These are phyloP conservation scores for Acanthurus tractus DNA, from an alignment of 2,797 vertebrate species.

Conservation along the genomic window DNA sequence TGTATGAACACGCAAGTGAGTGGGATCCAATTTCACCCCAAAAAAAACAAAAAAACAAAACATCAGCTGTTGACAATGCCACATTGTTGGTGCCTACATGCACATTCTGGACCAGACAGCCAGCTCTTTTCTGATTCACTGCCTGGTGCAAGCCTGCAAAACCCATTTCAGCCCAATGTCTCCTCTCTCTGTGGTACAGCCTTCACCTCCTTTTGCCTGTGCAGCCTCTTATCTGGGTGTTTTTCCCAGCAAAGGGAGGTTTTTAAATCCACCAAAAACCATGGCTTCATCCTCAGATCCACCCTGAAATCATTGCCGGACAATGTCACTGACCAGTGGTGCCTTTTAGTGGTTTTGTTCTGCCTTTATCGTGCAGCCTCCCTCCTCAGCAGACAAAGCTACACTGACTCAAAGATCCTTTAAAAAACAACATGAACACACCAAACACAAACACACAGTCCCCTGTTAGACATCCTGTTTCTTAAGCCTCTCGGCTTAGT, in stretches of 20 bases:
- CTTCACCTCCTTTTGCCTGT: constrained; percentile 9
- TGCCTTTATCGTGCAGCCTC: constrained; percentile 10
- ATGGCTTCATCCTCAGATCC: constrained; percentile 13
- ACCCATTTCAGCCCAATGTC: not conserved
- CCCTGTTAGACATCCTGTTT: constrained; percentile 49
- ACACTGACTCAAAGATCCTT: constrained; percentile 50
- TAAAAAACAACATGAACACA: constrained; percentile 55
- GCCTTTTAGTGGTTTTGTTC: constrained; percentile 1
- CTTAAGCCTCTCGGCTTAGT: constrained; percentile 33
- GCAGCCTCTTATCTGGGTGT: constrained; percentile 20
- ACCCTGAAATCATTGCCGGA: constrained; percentile 24
- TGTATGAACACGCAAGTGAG: constrained; percentile 7
- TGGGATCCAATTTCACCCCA: constrained; percentile 24
- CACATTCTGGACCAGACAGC: constrained; percentile 47
- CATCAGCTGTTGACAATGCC: constrained; percentile 43
- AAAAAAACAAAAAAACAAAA: constrained; percentile 58
- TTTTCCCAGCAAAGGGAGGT: constrained; percentile 6
- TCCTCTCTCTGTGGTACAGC: not conserved
- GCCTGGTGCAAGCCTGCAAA: constrained; percentile 12
- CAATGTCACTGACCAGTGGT: constrained; percentile 33
- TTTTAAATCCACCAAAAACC: constrained; percentile 3
- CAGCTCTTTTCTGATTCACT: constrained; percentile 27
- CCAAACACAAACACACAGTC: constrained; percentile 44
- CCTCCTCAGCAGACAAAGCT: constrained; percentile 13
- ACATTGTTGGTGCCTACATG: constrained; percentile 51